These are phyloP conservation scores for Nephila pilipes DNA, from an alignment of 1,140 invertebrate species.

Conservation along the genomic window DNA sequence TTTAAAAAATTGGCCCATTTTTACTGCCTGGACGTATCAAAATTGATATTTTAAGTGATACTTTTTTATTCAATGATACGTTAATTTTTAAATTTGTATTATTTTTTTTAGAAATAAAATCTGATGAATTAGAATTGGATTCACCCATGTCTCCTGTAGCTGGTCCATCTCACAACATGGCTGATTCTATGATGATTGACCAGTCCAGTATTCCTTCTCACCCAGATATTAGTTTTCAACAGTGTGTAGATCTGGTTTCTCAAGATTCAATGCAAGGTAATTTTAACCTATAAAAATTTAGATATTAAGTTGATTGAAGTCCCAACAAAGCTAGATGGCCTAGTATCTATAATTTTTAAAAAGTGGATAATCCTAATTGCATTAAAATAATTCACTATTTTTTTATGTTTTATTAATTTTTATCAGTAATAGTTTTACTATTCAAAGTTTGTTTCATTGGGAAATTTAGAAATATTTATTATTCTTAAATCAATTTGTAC, in stretches of 20 bases:
- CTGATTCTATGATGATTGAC: conserved; percentile 55
- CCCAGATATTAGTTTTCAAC: conserved; percentile 30
- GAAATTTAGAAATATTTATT: too few species aligned
- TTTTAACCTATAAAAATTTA: too few species aligned
- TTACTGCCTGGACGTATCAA: not conserved
- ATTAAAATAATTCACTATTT: too few species aligned
- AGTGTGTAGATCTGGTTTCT: not conserved
- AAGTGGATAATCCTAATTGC: too few species aligned
- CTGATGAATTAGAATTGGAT: conserved; percentile 39
- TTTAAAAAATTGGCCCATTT: not conserved
- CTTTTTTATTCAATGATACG: not conserved
- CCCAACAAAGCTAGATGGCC: not conserved
- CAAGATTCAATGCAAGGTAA: conserved; percentile 34
- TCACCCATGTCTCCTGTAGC: conserved; percentile 49
- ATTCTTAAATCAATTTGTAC: too few species aligned
- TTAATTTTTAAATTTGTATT: not conserved
- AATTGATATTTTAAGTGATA: not conserved
- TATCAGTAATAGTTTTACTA: too few species aligned
- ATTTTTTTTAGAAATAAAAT: conserved; percentile 39
- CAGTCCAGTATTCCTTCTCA: not conserved
- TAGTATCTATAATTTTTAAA: too few species aligned
- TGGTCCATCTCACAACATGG: conserved; percentile 48
- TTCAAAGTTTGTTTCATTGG: too few species aligned
- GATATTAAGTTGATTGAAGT: not conserved
- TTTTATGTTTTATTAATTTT: too few species aligned